phyloP scores from a whole-genome alignment of 2,113 vertebrate genomes.

The Tyrannus savana region DNA sequence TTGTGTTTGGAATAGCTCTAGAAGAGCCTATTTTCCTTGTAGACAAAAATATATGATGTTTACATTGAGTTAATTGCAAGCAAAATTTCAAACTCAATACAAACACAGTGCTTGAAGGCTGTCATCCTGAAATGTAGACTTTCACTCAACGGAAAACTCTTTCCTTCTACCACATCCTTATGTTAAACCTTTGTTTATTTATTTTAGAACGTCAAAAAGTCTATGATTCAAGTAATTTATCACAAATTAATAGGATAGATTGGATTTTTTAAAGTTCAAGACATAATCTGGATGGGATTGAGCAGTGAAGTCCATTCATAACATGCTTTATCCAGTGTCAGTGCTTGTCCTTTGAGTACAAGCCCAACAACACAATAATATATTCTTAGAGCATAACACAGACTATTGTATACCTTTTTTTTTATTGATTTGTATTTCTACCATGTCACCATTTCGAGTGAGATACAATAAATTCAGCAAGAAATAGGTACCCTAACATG shows the following conservation, averaged over 20 bases:
- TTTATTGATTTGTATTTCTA: not conserved
- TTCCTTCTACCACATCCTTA: not conserved
- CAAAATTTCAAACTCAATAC: not conserved
- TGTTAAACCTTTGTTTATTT: not conserved
- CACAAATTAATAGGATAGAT: not conserved
- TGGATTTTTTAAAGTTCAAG: not conserved
- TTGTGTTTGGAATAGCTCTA: not conserved
- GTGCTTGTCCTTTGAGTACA: not conserved
- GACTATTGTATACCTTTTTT: not conserved
- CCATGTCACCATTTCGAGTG: not conserved
- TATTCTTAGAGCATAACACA: not conserved
- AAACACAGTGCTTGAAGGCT: not conserved
- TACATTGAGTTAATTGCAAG: not conserved
- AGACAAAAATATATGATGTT: not conserved
- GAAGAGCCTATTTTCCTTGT: constrained; percentile 12
- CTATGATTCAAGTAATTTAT: not conserved
- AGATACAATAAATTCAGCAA: not conserved
- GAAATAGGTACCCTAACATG: not conserved
- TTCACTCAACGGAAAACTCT: not conserved
- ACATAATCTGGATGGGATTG: not conserved
- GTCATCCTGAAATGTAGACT: not conserved
- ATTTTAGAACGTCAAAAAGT: not conserved
- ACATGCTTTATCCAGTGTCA: not conserved
- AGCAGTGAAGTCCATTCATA: not conserved
- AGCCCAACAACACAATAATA: not conserved